phyloP scores from a whole-genome alignment of 37 sponge, comb jelly and placozoan genomes.

The Eunapius fragilis region DNA sequence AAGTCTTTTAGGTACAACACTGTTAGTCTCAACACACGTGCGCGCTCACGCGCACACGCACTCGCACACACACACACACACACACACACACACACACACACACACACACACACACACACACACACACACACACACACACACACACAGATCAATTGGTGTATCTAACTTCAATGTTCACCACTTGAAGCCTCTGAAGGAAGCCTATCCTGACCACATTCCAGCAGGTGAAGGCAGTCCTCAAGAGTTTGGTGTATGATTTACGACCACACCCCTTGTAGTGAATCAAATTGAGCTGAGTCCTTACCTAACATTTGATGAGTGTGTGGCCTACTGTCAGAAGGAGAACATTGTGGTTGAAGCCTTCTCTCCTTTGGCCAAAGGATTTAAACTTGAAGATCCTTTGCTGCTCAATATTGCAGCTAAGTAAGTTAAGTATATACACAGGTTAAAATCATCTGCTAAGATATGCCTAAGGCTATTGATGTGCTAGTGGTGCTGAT shows the following conservation, averaged over 20 bases:
- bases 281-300: constrained; percentile 67
- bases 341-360: constrained; percentile 52
- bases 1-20: background rate
- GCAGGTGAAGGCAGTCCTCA: constrained; percentile 50
- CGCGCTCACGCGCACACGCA: too few species aligned
- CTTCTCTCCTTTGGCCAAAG: constrained; percentile 58
- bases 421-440: constrained; percentile 9
- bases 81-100: too few species aligned
- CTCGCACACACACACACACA: too few species aligned
- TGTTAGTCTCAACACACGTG: too few species aligned
- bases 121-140: background rate
- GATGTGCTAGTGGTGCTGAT: too few species aligned
- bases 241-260: background rate
- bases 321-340: constrained; percentile 42
- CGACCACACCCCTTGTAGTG: constrained; percentile 8
- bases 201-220: constrained; percentile 69
- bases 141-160: constrained; percentile 79
- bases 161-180: constrained; percentile 82
- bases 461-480: too few species aligned
- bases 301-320: constrained; percentile 39
- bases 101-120: too few species aligned
- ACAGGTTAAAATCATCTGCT: background rate
- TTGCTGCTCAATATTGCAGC: constrained; percentile 44
- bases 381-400: constrained; percentile 56
- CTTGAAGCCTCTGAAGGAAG: constrained; percentile 67